A percentile compares a stretch with the other conserved stretches of the same genome.
These are phyloP conservation scores for Morinoia aosen DNA, from an alignment of 2,888 invertebrate genomes.

Conservation along the genomic window DNA sequence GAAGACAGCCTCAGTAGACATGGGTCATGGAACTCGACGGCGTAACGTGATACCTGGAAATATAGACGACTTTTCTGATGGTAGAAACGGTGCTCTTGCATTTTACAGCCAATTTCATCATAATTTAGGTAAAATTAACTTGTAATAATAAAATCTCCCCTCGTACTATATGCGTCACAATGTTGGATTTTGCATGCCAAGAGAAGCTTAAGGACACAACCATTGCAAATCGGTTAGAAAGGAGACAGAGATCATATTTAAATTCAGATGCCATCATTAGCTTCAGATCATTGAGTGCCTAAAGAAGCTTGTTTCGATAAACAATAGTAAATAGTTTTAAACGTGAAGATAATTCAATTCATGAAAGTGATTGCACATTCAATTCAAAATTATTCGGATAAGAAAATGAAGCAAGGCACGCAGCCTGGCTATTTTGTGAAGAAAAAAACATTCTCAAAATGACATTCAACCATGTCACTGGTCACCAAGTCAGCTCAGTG, in stretches of 20 bases:
- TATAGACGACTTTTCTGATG: not conserved
- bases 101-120: too few relatives aligned
- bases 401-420: not conserved
- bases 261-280: not conserved
- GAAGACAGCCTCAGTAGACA: not conserved
- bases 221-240: too few relatives aligned
- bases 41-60: not conserved
- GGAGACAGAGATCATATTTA: too few relatives aligned
- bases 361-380: not conserved
- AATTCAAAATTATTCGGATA: not conserved
- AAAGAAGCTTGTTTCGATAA: not conserved
- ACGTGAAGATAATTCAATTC: not conserved
- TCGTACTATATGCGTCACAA: too few relatives aligned
- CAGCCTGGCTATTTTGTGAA: not conserved
- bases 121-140: too few relatives aligned
- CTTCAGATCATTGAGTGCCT: not conserved
- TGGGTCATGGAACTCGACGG: not conserved
- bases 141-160: too few relatives aligned
- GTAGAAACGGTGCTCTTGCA: too few relatives aligned
- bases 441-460: too few relatives aligned
- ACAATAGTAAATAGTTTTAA: not conserved
- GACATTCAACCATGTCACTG: too few relatives aligned
- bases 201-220: too few relatives aligned
- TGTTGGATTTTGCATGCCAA: too few relatives aligned
- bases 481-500: too few relatives aligned